These are phyloP conservation scores for Pseudomugil tenellus DNA, from an alignment of 2,797 vertebrate genomes.

Conservation along the genomic window DNA sequence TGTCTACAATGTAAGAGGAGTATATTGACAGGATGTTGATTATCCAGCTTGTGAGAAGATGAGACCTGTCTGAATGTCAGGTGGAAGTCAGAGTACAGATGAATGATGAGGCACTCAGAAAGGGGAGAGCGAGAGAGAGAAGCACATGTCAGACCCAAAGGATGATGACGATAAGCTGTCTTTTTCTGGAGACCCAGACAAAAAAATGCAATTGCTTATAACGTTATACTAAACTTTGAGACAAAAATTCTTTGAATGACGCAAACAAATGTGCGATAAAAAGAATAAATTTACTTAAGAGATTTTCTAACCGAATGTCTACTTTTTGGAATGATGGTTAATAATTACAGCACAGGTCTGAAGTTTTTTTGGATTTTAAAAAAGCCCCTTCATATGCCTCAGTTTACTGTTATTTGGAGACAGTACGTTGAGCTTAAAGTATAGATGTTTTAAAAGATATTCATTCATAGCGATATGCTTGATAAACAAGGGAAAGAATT, in stretches of 20 bases:
- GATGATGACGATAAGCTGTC: slow-evolving; percentile 70
- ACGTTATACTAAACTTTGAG: slow-evolving; percentile 10
- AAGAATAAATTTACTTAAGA: slow-evolving; percentile 17
- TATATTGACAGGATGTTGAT: slow-evolving; percentile 94
- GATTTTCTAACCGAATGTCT: background rate
- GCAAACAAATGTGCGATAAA: slow-evolving; percentile 16
- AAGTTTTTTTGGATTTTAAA: background rate
- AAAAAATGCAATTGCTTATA: slow-evolving; percentile 58
- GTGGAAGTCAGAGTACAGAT: slow-evolving; percentile 73
- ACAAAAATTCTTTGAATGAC: slow-evolving; percentile 20
- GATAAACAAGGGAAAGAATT: too few species aligned
- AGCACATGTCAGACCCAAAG: slow-evolving; percentile 61
- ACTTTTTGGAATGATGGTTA: background rate
- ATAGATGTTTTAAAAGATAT: background rate
- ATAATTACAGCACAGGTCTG: background rate
- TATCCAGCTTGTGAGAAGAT: slow-evolving; percentile 93
- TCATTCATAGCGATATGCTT: background rate
- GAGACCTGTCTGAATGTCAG: slow-evolving; percentile 91
- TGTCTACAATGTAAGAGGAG: slow-evolving; percentile 61
- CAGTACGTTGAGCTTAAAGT: too few species aligned
- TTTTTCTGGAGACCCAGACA: slow-evolving; percentile 58
- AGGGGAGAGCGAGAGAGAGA: slow-evolving; percentile 43
- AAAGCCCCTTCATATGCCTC: background rate
- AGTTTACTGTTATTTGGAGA: background rate
- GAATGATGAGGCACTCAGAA: slow-evolving; percentile 75